A percentile compares a stretch with the other conserved stretches of the same genome.
These are phyloP conservation scores for Solenopsis invicta DNA, from an alignment of 1,140 invertebrate genomes.

Conservation along the genomic window DNA sequence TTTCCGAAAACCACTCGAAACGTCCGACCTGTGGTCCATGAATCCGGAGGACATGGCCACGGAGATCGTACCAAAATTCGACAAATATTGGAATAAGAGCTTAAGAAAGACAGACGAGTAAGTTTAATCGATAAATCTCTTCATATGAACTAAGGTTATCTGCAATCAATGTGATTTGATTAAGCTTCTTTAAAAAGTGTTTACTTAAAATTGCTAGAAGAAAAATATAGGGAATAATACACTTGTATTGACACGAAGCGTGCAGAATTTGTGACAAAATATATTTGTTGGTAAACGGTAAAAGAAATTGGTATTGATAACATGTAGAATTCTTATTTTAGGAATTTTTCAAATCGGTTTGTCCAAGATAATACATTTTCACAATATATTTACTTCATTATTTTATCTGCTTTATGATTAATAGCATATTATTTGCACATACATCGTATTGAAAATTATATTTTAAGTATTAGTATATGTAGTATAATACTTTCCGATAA, in stretches of 20 bases:
- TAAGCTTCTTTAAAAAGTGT: background rate
- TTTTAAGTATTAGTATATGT: conserved; percentile 5
- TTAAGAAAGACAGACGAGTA: conserved; percentile 88
- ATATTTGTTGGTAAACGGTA: background rate
- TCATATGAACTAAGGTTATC: background rate
- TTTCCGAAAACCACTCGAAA: conserved; percentile 93
- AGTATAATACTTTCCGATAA: background rate
- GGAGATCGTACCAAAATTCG: conserved; percentile 94
- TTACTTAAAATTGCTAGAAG: conserved; percentile 3
- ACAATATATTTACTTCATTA: conserved; percentile 12
- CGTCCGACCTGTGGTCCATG: conserved; percentile 95
- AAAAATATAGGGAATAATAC: conserved; percentile 5
- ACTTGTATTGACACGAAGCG: background rate
- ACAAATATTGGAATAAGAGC: conserved; percentile 93
- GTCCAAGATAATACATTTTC: background rate
- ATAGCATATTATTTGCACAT: conserved; percentile 30
- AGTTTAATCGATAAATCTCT: conserved; percentile 66
- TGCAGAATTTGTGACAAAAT: background rate
- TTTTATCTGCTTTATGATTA: background rate
- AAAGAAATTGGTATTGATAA: background rate
- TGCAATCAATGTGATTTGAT: conserved; percentile 10
- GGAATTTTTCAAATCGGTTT: background rate
- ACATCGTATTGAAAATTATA: conserved; percentile 6
- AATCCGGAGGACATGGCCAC: conserved; percentile 94
- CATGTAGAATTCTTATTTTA: conserved; percentile 3